Conservation (phyloP, 2,113 vertebrate species). For the Phalacrocorax carbo region DNA sequence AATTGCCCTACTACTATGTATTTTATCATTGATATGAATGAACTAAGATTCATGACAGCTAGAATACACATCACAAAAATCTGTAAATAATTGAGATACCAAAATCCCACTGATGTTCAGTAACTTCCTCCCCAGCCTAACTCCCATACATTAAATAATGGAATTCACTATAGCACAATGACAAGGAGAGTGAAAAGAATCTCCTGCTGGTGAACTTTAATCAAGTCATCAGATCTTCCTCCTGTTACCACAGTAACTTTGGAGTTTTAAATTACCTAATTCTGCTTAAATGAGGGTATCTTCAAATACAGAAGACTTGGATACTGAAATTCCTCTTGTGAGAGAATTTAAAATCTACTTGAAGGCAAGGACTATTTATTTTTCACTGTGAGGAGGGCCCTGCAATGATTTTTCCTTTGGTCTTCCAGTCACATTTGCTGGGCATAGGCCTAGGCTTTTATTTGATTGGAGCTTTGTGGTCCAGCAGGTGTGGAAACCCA, state of each 20-base stretch:
- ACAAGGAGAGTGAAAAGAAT: not conserved
- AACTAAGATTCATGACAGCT: not conserved
- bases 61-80: not conserved
- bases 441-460: not conserved
- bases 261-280: not conserved
- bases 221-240: not conserved
- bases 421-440: not conserved
- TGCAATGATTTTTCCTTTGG: not conserved
- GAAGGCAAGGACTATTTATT: not conserved
- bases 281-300: not conserved
- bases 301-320: not conserved
- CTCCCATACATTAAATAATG: not conserved
- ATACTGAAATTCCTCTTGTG: not conserved
- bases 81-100: not conserved
- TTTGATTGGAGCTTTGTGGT: not conserved
- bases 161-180: not conserved
- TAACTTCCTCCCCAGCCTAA: not conserved
- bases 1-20: not conserved
- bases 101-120: not conserved
- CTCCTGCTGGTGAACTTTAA: not conserved
- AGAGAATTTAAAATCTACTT: not conserved
- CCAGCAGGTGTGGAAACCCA: not conserved
- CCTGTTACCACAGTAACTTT: not conserved
- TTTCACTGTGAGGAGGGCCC: not conserved
- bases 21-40: not conserved